Base-by-base conservation (phyloP, 2,797 vertebrate genomes). In the Oceanodroma leucorhoa region DNA sequence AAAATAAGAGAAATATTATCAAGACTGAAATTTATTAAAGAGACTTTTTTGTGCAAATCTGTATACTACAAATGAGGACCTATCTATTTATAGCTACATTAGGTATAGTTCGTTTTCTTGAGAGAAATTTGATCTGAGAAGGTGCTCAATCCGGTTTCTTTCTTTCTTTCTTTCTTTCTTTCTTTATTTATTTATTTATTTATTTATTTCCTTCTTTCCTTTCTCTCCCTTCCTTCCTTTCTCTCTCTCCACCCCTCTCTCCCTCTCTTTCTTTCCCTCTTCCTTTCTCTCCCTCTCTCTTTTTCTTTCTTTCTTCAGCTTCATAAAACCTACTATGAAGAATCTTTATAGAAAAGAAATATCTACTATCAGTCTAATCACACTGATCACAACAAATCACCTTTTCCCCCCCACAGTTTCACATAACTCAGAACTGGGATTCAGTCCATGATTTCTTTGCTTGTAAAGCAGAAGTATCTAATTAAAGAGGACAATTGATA, bases 341-440 rank as follows among this genome's bases (percentile, higher is more conserved):
- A 53, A 51, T 30, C 7, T n/a, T 70, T 27, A 27, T 3, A 41
- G 13, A 61, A 70, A 64, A 82, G 5, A 58, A 76, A 5, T 22
- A 50, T 3, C 23, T 24, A 36, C 23, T 60, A 32, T 70, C 19
- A 78, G 11, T 67, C 9, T 30, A 48, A 50, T 30, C 20, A 34
- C 5, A 69, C 13, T 18, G 9, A 48, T 85, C 8, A 23, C 3
- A 78, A 40, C 3, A 69, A 64, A 85, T 46, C 10, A 40, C 14
- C 10, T 38, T 70, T n/a, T 10, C 15, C 0, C 16, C 20, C 6
- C 1, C 9, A 15, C 11, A 62, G 20, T 55, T 76, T 71, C 27
- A 40, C 26, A 20, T 55, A 69, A 43, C 30, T 61, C 34, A 80
- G 70, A 73, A 61, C 22, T 50, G 32, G 10, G 27, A 89, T 78